Conservation (phyloP, 2,797 vertebrate species). For the Miichthys miiuy region DNA sequence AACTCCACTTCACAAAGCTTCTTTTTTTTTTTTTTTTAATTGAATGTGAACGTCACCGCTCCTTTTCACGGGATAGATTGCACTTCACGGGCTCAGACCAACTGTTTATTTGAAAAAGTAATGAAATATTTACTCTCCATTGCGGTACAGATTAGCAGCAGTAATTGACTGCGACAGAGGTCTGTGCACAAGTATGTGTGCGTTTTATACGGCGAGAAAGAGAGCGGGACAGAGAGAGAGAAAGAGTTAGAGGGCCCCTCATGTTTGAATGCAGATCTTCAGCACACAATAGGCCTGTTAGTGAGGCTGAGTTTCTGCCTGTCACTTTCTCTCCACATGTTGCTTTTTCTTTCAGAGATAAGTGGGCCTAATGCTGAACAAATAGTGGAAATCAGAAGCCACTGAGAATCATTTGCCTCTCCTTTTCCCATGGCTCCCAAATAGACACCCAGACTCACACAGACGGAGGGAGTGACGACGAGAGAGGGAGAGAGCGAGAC, state of each 20-base stretch:
- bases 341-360: conserved; percentile 99
- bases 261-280: conserved; percentile 97
- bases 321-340: conserved; percentile 98
- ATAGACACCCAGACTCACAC: conserved; percentile 93
- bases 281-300: conserved; percentile 92
- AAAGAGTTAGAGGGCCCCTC: conserved; percentile 90
- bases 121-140: conserved; percentile 99
- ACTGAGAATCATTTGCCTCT: conserved; percentile 99
- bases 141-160: conserved; percentile 98
- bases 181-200: conserved; percentile 76
- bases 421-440: conserved; percentile 99
- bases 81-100: conserved; percentile 95
- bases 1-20: conserved; percentile 70
- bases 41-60: conserved; percentile 76
- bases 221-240: conserved; percentile 51
- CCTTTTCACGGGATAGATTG: conserved; percentile 88
- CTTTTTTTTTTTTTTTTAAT: conserved; percentile 76
- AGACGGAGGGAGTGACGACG: conserved; percentile 70
- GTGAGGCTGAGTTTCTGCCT: conserved; percentile 93
- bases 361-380: conserved; percentile 99
- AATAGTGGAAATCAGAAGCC: conserved; percentile 99
- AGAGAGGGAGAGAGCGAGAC: conserved; percentile 56
- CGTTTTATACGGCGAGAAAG: conserved; percentile 61
- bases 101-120: conserved; percentile 99
- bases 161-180: conserved; percentile 98